Conservation (phyloP, 2,113 vertebrate species). For the Daphoenositta chrysoptera region DNA sequence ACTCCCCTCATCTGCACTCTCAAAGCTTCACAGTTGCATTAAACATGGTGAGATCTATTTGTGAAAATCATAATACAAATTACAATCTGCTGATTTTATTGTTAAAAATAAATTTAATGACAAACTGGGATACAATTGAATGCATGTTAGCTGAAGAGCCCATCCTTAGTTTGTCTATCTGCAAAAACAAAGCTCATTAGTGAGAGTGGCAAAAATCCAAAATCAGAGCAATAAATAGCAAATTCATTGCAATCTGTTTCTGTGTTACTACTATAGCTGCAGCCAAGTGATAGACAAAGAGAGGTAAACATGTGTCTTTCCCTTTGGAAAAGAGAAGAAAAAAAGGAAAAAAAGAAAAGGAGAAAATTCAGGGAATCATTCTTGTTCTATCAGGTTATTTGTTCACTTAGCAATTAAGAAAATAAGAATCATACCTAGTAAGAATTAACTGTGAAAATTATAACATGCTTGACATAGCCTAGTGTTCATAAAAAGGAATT, state of each 20-base stretch:
- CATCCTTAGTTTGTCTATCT: background rate
- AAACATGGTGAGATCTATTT: background rate
- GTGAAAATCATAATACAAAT: background rate
- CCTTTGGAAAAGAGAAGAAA: background rate
- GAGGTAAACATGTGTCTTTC: slow-evolving; percentile 12
- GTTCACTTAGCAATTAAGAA: background rate
- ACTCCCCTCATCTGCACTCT: background rate
- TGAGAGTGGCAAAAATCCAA: slow-evolving; percentile 20
- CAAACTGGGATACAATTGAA: background rate
- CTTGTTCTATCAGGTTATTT: background rate
- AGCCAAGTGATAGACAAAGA: slow-evolving; percentile 46
- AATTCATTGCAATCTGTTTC: slow-evolving; percentile 48
- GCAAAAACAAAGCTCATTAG: slow-evolving; percentile 13
- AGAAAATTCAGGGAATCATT: background rate
- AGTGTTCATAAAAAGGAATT: background rate
- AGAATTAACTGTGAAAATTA: background rate
- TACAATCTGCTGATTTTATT: slow-evolving; percentile 19
- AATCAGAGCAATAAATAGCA: slow-evolving; percentile 40
- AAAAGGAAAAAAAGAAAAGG: background rate
- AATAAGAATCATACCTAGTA: background rate
- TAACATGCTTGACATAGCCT: background rate
- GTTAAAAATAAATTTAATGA: slow-evolving; percentile 41
- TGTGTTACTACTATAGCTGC: slow-evolving; percentile 15
- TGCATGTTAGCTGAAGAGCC: background rate
- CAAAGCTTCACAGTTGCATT: background rate